A percentile compares a stretch with the other conserved stretches of the same genome.
Conservation (phyloP, 2,888 invertebrate genomes). For the Gastrophysa polygoni region DNA sequence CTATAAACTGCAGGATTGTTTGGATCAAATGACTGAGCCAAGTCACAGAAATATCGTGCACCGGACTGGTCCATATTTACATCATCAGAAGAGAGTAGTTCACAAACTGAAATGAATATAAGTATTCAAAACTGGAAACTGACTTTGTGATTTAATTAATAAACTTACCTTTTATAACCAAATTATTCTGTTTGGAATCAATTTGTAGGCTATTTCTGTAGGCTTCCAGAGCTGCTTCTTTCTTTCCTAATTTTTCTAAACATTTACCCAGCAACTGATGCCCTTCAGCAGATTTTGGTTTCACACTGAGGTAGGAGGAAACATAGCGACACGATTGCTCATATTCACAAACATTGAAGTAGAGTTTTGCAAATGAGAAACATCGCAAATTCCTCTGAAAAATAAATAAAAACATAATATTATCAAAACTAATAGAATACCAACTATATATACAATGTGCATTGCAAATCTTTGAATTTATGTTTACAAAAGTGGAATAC, state of each 20-base stretch:
- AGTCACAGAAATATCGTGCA: slow-evolving; percentile 81
- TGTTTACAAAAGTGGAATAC: too few relatives aligned
- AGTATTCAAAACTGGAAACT: too few relatives aligned
- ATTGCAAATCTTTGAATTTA: too few relatives aligned
- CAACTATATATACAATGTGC: too few relatives aligned
- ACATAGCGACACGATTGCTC: slow-evolving; percentile 80
- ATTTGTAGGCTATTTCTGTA: slow-evolving; percentile 80
- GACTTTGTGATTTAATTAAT: slow-evolving; percentile 1
- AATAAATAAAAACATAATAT: slow-evolving; percentile 43
- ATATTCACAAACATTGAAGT: slow-evolving; percentile 83
- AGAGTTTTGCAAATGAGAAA: slow-evolving; percentile 82
- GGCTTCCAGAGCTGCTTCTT: slow-evolving; percentile 80
- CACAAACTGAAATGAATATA: slow-evolving; percentile 69
- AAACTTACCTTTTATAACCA: slow-evolving; percentile 74
- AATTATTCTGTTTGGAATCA: slow-evolving; percentile 78
- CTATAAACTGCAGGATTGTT: slow-evolving; percentile 76
- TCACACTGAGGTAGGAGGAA: slow-evolving; percentile 74
- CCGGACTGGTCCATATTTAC: slow-evolving; percentile 67
- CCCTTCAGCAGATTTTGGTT: slow-evolving; percentile 79
- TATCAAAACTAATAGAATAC: too few relatives aligned
- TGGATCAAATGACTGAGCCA: slow-evolving; percentile 76
- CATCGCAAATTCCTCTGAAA: slow-evolving; percentile 75
- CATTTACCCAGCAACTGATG: slow-evolving; percentile 84
- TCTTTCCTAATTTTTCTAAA: slow-evolving; percentile 74
- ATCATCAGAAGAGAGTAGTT: slow-evolving; percentile 70